Base-by-base conservation (phyloP, 2,113 vertebrate genomes). In the Astur gentilis region DNA sequence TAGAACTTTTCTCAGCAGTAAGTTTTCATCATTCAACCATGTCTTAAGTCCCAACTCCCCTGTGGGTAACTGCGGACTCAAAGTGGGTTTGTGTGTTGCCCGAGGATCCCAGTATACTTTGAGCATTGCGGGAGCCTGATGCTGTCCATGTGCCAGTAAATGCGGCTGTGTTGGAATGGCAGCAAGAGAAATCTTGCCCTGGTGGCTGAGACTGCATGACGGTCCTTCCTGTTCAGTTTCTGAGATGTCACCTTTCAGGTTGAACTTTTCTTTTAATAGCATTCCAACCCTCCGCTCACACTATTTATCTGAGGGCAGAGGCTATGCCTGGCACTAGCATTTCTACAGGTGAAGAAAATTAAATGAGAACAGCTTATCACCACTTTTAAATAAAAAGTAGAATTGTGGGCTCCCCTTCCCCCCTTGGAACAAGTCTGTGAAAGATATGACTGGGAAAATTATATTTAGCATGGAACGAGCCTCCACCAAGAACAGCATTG, bases 401-500 rank as follows among this genome's bases (percentile, higher is more conserved):
- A 58, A 64, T 42, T 61, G 78, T 64, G 55, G 42, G 26, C 44
- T 83, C 29, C 21, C 60, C 47, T 60, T 80, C 64, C 40, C 45
- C 54, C 60, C 22, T 55, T 38, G 47, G 64, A 94, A 75, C 29
- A 89, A 90, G 85, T 58, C 50, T 40, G 27, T 92, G 73, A 83
- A 76, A 92, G 45, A 73, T 72, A 52, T 50, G 42, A 80, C 62
- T 83, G n/a, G 83, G n/a, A 60, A 90, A 90, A 87, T 71, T 86
- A 81, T 70, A 94, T 96, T 94, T 95, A 89, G 86, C 52, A 26
- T 92, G 71, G 69, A 95, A 90, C 81, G 84, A 89, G 44, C 86
- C 61, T 95, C 62, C 50, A 78, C 42, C 16, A 8, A 95, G 78
- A 92, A 91, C 88, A 52, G 60, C 57, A 25, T 2, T 93, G 86